phyloP scores from a whole-genome alignment of 2,888 invertebrate genomes.

The Camponotus fellah region DNA sequence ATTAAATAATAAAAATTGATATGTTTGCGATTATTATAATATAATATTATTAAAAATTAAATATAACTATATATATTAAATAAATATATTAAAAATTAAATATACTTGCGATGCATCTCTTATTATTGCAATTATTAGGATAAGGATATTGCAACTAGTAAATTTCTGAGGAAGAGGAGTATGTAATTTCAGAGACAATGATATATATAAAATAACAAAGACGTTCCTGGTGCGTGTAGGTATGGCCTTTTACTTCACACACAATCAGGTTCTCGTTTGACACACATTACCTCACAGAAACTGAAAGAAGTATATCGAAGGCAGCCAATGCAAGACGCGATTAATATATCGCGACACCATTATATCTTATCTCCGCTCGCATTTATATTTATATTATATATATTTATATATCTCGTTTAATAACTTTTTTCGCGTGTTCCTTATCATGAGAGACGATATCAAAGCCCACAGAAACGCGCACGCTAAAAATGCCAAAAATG shows the following conservation, averaged over 20 bases:
- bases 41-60: neutral
- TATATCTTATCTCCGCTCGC: slow-evolving; percentile 37
- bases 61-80: neutral
- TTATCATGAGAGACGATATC: slow-evolving; percentile 74
- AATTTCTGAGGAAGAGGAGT: neutral
- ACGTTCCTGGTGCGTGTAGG: slow-evolving; percentile 66
- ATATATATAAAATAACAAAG: slow-evolving; percentile 32
- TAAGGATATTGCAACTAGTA: neutral
- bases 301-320: slow-evolving; percentile 64
- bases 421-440: slow-evolving; percentile 60
- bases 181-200: slow-evolving; percentile 18
- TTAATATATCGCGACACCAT: slow-evolving; percentile 52
- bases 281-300: slow-evolving; percentile 65
- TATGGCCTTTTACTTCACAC: slow-evolving; percentile 73
- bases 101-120: neutral
- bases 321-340: slow-evolving; percentile 61
- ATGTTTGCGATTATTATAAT: neutral
- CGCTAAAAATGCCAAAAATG: slow-evolving; percentile 65
- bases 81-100: neutral
- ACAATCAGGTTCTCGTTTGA: slow-evolving; percentile 67
- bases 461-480: slow-evolving; percentile 81
- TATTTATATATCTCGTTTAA: slow-evolving; percentile 52
- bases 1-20: neutral
- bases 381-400: slow-evolving; percentile 21
- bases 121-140: neutral